These are phyloP conservation scores for Molorchus minor DNA, from an alignment of 2,888 invertebrate species.

Conservation along the genomic window DNA sequence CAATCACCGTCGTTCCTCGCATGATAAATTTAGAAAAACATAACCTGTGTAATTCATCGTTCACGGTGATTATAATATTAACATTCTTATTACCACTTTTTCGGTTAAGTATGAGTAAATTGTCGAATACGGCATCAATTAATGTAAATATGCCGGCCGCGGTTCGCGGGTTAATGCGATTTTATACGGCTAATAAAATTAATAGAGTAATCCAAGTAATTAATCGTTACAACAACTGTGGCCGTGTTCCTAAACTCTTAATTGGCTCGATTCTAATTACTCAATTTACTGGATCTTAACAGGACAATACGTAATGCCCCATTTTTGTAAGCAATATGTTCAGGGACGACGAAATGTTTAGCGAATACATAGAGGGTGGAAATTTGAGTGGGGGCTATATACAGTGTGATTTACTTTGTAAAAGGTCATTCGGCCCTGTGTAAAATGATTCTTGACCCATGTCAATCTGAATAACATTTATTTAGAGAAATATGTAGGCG, in stretches of 20 bases:
- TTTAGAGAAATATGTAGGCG: too few relatives aligned
- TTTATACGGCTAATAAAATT: conserved; percentile 25
- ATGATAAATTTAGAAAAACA: conserved; percentile 2
- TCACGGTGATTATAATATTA: neutral
- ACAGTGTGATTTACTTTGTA: too few relatives aligned
- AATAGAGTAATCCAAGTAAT: conserved; percentile 23
- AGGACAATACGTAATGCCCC: too few relatives aligned
- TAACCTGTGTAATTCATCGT: neutral
- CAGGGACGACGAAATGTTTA: too few relatives aligned
- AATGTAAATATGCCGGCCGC: conserved; percentile 10
- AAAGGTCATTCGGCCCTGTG: too few relatives aligned
- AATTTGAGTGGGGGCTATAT: too few relatives aligned
- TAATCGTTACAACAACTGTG: conserved; percentile 16
- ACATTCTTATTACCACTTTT: neutral
- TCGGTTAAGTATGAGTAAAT: conserved; percentile 12
- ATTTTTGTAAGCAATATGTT: too few relatives aligned
- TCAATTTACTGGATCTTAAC: conserved; percentile 9
- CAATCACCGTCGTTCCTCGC: neutral
- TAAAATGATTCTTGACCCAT: too few relatives aligned
- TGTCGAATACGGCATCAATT: conserved; percentile 16
- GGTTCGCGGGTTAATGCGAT: conserved; percentile 19
- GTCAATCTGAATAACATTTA: too few relatives aligned
- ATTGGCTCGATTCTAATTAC: conserved; percentile 22
- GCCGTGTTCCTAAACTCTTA: conserved; percentile 19
- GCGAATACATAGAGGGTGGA: too few relatives aligned